phyloP scores from a whole-genome alignment of 2,888 invertebrate genomes.

The Aleiodes testaceus region DNA sequence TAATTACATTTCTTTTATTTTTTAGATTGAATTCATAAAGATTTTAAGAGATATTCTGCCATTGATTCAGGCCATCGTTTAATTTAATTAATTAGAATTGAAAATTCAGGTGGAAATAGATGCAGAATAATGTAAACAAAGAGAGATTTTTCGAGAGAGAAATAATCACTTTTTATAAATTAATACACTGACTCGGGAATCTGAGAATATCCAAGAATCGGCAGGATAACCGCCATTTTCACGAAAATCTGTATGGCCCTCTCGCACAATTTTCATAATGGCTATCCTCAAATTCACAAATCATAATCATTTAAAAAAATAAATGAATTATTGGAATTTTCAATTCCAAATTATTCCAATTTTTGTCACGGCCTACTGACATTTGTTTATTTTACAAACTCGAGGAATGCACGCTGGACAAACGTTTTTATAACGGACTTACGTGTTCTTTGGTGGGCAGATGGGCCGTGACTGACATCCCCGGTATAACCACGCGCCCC shows the following conservation, averaged over 20 bases:
- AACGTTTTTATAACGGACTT: slow-evolving; percentile 60
- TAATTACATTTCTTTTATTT: not conserved
- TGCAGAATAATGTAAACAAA: slow-evolving; percentile 19
- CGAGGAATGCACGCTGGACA: slow-evolving; percentile 41
- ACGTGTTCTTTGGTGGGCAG: slow-evolving; percentile 71
- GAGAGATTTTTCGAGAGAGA: not conserved
- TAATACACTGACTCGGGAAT: slow-evolving; percentile 18
- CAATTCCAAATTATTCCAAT: slow-evolving; percentile 5
- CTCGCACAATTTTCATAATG: not conserved
- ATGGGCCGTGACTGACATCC: slow-evolving; percentile 72
- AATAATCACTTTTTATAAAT: slow-evolving; percentile 25
- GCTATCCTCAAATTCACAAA: slow-evolving; percentile 20
- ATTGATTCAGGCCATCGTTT: not conserved
- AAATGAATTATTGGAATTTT: not conserved
- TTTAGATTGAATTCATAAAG: not conserved
- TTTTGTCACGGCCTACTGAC: slow-evolving; percentile 4
- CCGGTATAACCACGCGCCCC: slow-evolving; percentile 68
- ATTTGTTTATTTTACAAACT: slow-evolving; percentile 13
- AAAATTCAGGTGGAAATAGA: not conserved
- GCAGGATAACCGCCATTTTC: slow-evolving; percentile 50
- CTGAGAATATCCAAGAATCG: slow-evolving; percentile 39
- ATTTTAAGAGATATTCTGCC: not conserved
- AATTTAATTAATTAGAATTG: not conserved
- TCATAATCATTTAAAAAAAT: not conserved
- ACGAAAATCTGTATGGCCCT: slow-evolving; percentile 36